Base-by-base conservation (phyloP, 2,888 invertebrate genomes). In the Brachycybe producta region DNA sequence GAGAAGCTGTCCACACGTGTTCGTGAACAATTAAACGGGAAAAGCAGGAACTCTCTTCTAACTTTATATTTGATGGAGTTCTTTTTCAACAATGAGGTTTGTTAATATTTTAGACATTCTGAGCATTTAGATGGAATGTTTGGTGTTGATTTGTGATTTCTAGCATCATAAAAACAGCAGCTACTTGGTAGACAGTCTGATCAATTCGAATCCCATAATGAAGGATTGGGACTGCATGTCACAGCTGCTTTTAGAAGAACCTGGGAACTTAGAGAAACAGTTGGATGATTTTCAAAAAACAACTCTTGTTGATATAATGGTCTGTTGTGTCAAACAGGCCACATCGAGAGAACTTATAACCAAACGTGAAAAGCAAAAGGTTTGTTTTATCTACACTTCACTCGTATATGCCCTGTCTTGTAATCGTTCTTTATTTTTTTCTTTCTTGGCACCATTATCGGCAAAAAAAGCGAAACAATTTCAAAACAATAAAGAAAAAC, bases 221-320 rank as follows among this genome's bases (percentile, higher is more conserved):
- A 95, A 92, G 70, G 98, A 99, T 70, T 98, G 97, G 95, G 94
- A 94, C 68, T 95, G 95, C 67, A 98, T 98, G 97, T 94, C 92
- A 0, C 97, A 97, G 71, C 72, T 98, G 60, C 71, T 98, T 60
- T 71, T 98, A 30, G 94, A 95, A 70, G 95, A 95, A 65, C 84
- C 94, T 0, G 92, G 91, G 0, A 79, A 81, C 2, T 81, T 79
- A 54, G 94, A 97, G 67, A 94, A 95, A 69, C 79, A 86, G 19
- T 72, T 97, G 49, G 91, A 92, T 69, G 92, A 94, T 69, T 76
- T 88, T 54, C 92, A 94, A 71, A 97, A 98, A 70, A 87, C 91
- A 0, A 88, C 88, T 56, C 74, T 98, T 42, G 95, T 98, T 61
- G 88, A 90, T 72, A 81, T 99, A 58, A 92, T 99, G 94, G 88